Evolutionary conservation across 2,797 vertebrate genomes (phyloP).

Genomic region (Lophotriccus pileatus): DNA sequence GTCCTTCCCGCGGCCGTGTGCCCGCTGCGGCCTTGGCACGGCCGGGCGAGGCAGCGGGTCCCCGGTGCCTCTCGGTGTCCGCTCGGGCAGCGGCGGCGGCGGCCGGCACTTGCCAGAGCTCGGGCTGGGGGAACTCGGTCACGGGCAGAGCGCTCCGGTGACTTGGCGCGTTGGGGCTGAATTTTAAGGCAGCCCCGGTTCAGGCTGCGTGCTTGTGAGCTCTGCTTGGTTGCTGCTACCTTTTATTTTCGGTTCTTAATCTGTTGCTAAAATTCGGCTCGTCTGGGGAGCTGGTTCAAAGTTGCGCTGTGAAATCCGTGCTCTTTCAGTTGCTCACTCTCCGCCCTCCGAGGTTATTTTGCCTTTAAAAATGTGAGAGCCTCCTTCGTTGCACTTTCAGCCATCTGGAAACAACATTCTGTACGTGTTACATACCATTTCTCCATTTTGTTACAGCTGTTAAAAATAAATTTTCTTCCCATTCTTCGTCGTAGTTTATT

Average conservation of each 20-base stretch:
- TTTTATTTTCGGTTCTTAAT: background rate
- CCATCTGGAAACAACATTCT: background rate
- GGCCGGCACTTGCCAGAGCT: accelerated
- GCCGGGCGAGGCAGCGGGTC: no score
- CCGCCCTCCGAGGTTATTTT: background rate
- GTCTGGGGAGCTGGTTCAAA: background rate
- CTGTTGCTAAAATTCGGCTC: background rate
- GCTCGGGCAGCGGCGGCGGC: background rate
- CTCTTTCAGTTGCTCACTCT: accelerated
- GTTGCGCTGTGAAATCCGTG: background rate
- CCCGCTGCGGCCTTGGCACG: background rate
- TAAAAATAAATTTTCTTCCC: background rate
- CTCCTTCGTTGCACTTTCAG: background rate
- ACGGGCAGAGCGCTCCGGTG: background rate
- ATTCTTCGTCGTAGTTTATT: background rate
- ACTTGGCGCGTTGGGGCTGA: background rate
- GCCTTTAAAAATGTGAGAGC: background rate
- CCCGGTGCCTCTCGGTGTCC: background rate
- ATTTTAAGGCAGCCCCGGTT: background rate
- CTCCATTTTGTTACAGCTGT: background rate
- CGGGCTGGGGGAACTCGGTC: background rate
- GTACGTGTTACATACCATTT: accelerated
- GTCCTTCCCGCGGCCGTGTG: background rate
- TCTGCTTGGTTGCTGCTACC: accelerated
- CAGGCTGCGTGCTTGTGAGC: accelerated